These are phyloP conservation scores for Cantharis nigra DNA, from an alignment of 2,888 invertebrate genomes.

Conservation along the genomic window DNA sequence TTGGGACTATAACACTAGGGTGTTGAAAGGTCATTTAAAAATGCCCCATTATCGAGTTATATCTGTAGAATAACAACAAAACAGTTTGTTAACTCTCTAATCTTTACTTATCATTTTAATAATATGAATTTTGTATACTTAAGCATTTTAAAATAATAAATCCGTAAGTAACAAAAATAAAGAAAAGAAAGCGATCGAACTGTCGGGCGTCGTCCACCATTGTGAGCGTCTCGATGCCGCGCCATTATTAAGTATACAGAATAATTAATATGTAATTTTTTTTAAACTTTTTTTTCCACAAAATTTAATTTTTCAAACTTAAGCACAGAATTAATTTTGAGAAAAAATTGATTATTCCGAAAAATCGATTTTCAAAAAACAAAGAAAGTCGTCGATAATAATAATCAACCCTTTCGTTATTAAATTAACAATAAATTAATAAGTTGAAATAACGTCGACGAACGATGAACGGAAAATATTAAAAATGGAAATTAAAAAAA, in stretches of 20 bases:
- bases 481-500: not conserved
- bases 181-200: constrained; percentile 24
- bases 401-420: not conserved
- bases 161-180: not conserved
- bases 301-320: not conserved
- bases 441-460: not conserved
- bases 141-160: not conserved
- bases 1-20: not conserved
- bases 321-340: not conserved
- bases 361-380: not conserved
- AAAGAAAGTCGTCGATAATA: not conserved
- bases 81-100: not conserved
- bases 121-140: not conserved
- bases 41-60: not conserved
- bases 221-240: constrained; percentile 36
- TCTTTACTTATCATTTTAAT: not conserved
- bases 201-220: constrained; percentile 45
- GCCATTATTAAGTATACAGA: constrained; percentile 27
- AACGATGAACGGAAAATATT: not conserved
- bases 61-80: not conserved
- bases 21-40: not conserved
- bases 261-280: not conserved
- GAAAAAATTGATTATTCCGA: not conserved
- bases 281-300: not conserved
- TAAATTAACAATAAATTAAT: not conserved